A percentile compares a stretch with the other conserved stretches of the same genome.
Conservation (phyloP, 2,888 invertebrate genomes). For the Idaea straminata region DNA sequence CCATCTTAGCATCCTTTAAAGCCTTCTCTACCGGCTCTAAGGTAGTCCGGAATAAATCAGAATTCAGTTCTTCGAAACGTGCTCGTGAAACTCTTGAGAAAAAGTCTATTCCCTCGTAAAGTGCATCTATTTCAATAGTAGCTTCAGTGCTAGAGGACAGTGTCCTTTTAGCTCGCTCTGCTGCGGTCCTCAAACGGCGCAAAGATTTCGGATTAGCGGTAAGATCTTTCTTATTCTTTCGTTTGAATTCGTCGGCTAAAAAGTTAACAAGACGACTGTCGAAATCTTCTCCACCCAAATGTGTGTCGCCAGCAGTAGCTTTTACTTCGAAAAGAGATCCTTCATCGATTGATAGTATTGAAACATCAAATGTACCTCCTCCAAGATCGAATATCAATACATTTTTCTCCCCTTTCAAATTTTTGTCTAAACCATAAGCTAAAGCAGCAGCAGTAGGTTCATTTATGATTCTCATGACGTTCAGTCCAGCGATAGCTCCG, state of each 20-base stretch:
- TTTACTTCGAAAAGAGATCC: conserved; percentile 88
- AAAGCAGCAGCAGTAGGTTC: conserved; percentile 89
- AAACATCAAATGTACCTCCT: conserved; percentile 87
- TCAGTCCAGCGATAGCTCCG: conserved; percentile 86
- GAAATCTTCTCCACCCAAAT: conserved; percentile 89
- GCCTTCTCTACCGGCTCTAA: conserved; percentile 89
- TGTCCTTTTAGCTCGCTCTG: conserved; percentile 88
- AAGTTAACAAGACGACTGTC: conserved; percentile 83
- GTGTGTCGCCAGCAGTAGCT: conserved; percentile 92
- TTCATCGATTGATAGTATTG: conserved; percentile 90
- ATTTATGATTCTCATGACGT: conserved; percentile 90
- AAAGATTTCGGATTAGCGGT: conserved; percentile 82
- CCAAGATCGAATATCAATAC: conserved; percentile 65
- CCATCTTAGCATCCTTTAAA: conserved; percentile 87
- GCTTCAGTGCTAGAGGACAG: conserved; percentile 88
- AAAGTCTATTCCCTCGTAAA: conserved; percentile 85
- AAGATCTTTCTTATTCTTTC: conserved; percentile 85
- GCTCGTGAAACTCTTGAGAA: conserved; percentile 86
- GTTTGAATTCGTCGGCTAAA: conserved; percentile 84
- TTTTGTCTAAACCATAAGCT: conserved; percentile 85
- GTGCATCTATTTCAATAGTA: conserved; percentile 86
- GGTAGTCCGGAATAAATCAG: conserved; percentile 85
- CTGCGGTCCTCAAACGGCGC: conserved; percentile 85
- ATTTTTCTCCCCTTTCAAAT: conserved; percentile 82
- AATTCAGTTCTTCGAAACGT: conserved; percentile 87